Evolutionary conservation across 2,113 vertebrate genomes (phyloP).

Genomic region (Hyla sarda): DNA sequence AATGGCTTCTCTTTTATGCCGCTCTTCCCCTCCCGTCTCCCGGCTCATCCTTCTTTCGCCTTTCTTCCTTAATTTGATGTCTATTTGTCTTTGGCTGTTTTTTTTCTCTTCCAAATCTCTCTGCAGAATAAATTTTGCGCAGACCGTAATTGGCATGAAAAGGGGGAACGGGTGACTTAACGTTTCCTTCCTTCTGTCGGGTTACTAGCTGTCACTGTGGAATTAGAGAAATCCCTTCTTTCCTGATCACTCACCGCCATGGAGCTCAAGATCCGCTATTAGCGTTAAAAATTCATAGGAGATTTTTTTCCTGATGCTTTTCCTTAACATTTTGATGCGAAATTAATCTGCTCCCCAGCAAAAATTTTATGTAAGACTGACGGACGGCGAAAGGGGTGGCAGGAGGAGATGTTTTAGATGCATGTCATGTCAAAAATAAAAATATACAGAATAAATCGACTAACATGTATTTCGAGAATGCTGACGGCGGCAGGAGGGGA

Average conservation of each 20-base stretch:
- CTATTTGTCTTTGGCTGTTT: constrained; percentile 22
- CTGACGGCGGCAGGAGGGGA: neutral
- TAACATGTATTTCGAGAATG: neutral
- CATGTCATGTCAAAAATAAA: neutral
- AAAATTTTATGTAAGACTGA: neutral
- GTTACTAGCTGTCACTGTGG: constrained; percentile 12
- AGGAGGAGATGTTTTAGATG: neutral
- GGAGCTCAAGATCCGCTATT: neutral
- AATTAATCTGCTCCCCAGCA: neutral
- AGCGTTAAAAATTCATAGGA: constrained; percentile 20
- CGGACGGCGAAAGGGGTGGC: neutral
- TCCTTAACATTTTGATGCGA: neutral
- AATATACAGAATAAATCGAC: neutral
- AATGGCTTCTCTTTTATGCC: neutral
- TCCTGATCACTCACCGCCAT: neutral
- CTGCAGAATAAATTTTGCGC: constrained; percentile 33
- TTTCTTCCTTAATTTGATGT: constrained; percentile 33
- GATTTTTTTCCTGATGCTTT: constrained; percentile 28
- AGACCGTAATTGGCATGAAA: constrained; percentile 28
- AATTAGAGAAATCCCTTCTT: constrained; percentile 25
- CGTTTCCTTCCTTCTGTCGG: neutral
- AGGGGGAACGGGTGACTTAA: neutral
- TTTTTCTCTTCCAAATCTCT: constrained; percentile 2
- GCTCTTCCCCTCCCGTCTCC: constrained; percentile 49
- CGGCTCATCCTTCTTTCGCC: constrained; percentile 34